Percentiles rank a stretch among this genome's conserved stretches.
phyloP scores from a whole-genome alignment of 2,113 vertebrate species.

The Dinomys branickii region DNA sequence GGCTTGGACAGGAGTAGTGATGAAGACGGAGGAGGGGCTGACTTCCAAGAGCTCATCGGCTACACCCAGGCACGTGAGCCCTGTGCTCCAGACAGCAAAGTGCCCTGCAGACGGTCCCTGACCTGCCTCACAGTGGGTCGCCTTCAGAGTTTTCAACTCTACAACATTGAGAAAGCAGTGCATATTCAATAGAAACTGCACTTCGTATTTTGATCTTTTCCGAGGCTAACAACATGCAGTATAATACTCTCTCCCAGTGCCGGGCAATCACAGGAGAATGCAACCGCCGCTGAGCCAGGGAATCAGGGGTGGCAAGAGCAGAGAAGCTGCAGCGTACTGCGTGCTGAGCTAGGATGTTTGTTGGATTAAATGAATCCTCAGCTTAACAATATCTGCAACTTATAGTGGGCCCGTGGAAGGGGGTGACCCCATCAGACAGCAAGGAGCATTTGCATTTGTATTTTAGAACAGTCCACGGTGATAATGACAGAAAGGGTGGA shows the following conservation, averaged over 20 bases:
- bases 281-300: background rate
- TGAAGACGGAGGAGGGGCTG: background rate
- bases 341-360: background rate
- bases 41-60: background rate
- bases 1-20: background rate
- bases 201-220: background rate
- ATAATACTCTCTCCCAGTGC: too few species aligned
- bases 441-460: background rate
- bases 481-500: background rate
- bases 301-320: background rate
- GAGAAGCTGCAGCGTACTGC: too few species aligned
- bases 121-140: background rate
- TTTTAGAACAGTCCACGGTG: background rate
- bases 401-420: background rate
- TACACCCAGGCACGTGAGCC: background rate
- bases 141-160: background rate
- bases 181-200: background rate
- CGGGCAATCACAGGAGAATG: background rate
- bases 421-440: background rate
- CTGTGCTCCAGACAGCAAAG: background rate
- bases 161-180: background rate
- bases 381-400: background rate
- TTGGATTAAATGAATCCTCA: background rate
- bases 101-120: accelerated
- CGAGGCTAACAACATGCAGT: background rate